Percentiles rank a stretch among this genome's conserved stretches.
Evolutionary conservation across 2,888 invertebrate species (phyloP).

Genomic region (Epinotia bilunana): DNA sequence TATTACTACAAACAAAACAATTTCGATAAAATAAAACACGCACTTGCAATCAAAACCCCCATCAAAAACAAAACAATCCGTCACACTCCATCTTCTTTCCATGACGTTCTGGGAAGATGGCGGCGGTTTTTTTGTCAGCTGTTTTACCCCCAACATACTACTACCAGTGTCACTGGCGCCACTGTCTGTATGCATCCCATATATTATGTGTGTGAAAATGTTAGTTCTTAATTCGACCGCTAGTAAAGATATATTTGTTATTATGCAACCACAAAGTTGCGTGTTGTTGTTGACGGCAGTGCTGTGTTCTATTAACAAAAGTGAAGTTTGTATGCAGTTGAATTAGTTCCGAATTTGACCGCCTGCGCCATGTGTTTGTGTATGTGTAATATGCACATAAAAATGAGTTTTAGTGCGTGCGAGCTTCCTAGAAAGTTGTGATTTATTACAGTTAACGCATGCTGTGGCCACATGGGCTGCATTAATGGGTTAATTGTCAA

Average conservation of each 20-base stretch:
- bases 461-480: conserved; percentile 57
- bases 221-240: conserved; percentile 17
- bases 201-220: not conserved
- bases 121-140: conserved; percentile 41
- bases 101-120: conserved; percentile 41
- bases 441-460: conserved; percentile 59
- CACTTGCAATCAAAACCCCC: conserved; percentile 6
- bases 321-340: conserved; percentile 2
- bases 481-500: conserved; percentile 38
- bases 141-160: conserved; percentile 11
- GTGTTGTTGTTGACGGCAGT: not conserved
- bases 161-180: conserved; percentile 12
- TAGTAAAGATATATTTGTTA: conserved; percentile 2
- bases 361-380: conserved; percentile 3
- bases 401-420: conserved; percentile 61
- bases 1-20: not conserved
- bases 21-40: not conserved
- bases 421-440: conserved; percentile 63
- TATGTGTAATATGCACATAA: conserved; percentile 54
- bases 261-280: not conserved
- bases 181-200: not conserved
- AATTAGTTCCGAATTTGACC: conserved; percentile 17
- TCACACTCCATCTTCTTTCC: conserved; percentile 38
- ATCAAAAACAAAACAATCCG: conserved; percentile 32
- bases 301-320: not conserved